A percentile compares a stretch with the other conserved stretches of the same genome.
These are phyloP conservation scores for Montipora capitata DNA, from an alignment of 92 coral and sea anemone species.

Conservation along the genomic window DNA sequence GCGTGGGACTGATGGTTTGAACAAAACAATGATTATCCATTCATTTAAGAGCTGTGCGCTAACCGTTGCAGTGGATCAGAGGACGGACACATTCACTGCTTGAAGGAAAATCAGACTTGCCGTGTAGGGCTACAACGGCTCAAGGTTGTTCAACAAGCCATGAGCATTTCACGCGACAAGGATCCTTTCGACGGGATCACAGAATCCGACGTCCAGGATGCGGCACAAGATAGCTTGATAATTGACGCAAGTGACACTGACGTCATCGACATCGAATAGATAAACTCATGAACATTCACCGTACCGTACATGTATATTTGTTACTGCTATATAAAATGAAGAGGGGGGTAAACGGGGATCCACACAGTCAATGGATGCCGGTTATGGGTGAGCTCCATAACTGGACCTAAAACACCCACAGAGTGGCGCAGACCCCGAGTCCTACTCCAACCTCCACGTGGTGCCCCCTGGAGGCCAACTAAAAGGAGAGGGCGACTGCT, in stretches of 20 bases:
- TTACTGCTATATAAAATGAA: too few species aligned
- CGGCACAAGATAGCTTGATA: slow-evolving; percentile 31
- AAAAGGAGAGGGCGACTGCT: too few species aligned
- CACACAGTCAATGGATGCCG: too few species aligned
- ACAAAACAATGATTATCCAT: slow-evolving; percentile 19
- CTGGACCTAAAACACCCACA: too few species aligned
- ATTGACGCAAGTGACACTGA: slow-evolving; percentile 21
- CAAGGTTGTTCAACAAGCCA: slow-evolving; percentile 40
- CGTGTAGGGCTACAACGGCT: slow-evolving; percentile 8
- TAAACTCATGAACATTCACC: slow-evolving; percentile 19
- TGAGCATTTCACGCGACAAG: slow-evolving; percentile 34
- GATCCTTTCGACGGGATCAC: slow-evolving; percentile 61
- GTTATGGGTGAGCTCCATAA: too few species aligned
- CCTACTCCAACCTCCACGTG: too few species aligned
- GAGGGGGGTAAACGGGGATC: too few species aligned
- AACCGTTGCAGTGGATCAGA: slow-evolving; percentile 43
- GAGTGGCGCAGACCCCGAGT: too few species aligned
- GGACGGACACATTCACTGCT: slow-evolving; percentile 38
- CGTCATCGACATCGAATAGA: slow-evolving; percentile 16
- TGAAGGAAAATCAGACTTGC: slow-evolving; percentile 39
- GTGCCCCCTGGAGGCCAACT: too few species aligned
- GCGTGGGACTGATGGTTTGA: slow-evolving; percentile 34
- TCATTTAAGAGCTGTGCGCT: slow-evolving; percentile 47
- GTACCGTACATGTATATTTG: not conserved
- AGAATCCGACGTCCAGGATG: slow-evolving; percentile 36